Percentiles rank a stretch among this genome's conserved stretches.
Evolutionary conservation across 2,113 vertebrate species (phyloP).

Genomic region (Ia io): DNA sequence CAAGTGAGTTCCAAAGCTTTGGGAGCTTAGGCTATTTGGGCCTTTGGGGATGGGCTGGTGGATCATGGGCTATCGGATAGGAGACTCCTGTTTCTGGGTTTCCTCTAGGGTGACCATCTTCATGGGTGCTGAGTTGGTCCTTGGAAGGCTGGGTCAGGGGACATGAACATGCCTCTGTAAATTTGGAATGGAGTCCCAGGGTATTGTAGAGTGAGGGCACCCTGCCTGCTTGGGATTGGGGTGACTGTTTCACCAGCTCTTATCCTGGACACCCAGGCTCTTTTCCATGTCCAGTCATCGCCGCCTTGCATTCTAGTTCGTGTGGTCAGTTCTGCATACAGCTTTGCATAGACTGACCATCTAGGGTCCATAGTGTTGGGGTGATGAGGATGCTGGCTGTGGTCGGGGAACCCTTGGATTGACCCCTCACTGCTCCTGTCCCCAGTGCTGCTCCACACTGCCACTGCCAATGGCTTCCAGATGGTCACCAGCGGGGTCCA

Average conservation of each 20-base stretch:
- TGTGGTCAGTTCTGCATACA: too few species aligned
- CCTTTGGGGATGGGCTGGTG: neutral
- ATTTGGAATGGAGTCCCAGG: neutral
- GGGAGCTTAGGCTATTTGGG: neutral
- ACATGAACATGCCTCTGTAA: neutral
- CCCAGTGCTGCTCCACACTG: constrained; percentile 94
- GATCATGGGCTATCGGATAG: neutral
- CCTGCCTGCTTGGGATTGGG: neutral
- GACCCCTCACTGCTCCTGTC: neutral
- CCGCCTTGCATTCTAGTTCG: accelerated
- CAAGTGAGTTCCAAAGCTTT: neutral
- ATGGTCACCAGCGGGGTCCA: constrained; percentile 98
- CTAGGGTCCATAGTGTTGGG: neutral
- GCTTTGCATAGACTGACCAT: too few species aligned
- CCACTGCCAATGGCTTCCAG: constrained; percentile 98
- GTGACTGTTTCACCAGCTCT: neutral
- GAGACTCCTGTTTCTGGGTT: neutral
- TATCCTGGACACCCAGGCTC: neutral
- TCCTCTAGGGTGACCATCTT: too few species aligned
- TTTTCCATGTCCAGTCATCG: accelerated
- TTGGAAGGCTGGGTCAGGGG: neutral
- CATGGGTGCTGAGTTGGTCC: neutral
- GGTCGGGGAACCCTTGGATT: neutral
- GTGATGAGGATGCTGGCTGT: neutral
- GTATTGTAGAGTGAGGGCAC: neutral